These are phyloP conservation scores for Eclectus roratus DNA, from an alignment of 2,113 vertebrate genomes.

Conservation along the genomic window DNA sequence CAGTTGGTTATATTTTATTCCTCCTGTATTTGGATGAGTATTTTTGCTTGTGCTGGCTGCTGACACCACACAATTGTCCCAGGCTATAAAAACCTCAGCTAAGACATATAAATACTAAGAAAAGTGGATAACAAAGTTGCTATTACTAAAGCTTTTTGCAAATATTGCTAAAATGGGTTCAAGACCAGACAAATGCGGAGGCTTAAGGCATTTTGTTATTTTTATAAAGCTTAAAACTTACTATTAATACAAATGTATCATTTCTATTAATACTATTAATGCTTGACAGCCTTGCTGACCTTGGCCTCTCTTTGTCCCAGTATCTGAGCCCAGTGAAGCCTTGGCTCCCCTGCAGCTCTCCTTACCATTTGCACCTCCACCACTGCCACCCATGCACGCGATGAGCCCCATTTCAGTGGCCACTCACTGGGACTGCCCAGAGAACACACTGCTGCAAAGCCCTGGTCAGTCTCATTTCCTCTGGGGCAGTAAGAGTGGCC, in stretches of 20 bases:
- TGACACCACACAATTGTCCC: not conserved
- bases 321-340: not conserved
- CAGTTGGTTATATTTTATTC: not conserved
- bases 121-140: not conserved
- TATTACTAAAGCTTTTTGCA: not conserved
- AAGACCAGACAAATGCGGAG: not conserved
- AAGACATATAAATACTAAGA: not conserved
- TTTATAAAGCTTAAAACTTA: not conserved
- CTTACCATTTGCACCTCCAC: not conserved
- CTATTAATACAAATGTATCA: not conserved
- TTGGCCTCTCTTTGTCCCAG: not conserved
- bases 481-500: not conserved
- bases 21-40: not conserved
- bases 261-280: not conserved
- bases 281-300: not conserved
- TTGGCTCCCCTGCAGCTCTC: accelerated
- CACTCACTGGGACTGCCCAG: not conserved
- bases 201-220: not conserved
- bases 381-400: accelerated
- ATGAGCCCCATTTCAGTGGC: not conserved
- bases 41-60: not conserved
- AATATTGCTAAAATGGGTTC: not conserved
- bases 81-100: not conserved
- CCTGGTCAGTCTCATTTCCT: not conserved
- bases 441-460: not conserved